These are phyloP conservation scores for Ellobius talpinus DNA, from an alignment of 2,113 vertebrate species.

Conservation along the genomic window DNA sequence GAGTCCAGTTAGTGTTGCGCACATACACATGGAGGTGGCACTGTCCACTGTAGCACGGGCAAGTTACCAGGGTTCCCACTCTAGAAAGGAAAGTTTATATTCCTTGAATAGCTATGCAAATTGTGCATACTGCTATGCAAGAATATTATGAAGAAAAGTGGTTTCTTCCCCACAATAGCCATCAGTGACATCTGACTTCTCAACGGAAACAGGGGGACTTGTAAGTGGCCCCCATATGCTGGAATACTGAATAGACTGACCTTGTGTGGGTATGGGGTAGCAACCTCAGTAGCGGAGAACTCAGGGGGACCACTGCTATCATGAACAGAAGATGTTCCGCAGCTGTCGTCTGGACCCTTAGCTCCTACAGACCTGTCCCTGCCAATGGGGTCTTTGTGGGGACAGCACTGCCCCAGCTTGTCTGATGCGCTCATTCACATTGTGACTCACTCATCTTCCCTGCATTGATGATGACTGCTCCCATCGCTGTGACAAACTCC, in stretches of 20 bases:
- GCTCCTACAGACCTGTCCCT: background rate
- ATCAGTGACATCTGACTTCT: background rate
- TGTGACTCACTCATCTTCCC: background rate
- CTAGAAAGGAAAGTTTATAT: too few species aligned
- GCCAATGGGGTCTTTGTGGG: too few species aligned
- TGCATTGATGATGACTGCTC: background rate
- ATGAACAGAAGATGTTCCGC: accelerated
- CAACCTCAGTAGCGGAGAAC: background rate
- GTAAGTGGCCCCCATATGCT: accelerated
- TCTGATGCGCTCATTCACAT: background rate
- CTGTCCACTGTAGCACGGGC: background rate
- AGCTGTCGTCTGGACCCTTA: too few species aligned
- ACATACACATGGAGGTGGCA: background rate
- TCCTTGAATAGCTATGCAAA: too few species aligned
- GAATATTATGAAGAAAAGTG: background rate
- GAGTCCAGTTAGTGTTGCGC: background rate
- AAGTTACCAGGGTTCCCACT: background rate
- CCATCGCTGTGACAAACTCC: background rate
- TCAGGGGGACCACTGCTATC: background rate
- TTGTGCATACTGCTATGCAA: too few species aligned
- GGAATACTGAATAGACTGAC: background rate
- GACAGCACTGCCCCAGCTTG: background rate
- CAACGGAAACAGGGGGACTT: background rate
- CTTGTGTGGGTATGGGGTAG: background rate
- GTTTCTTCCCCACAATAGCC: background rate